These are phyloP conservation scores for Pyrocephalus nanus DNA, from an alignment of 2,797 vertebrate genomes.

Conservation along the genomic window DNA sequence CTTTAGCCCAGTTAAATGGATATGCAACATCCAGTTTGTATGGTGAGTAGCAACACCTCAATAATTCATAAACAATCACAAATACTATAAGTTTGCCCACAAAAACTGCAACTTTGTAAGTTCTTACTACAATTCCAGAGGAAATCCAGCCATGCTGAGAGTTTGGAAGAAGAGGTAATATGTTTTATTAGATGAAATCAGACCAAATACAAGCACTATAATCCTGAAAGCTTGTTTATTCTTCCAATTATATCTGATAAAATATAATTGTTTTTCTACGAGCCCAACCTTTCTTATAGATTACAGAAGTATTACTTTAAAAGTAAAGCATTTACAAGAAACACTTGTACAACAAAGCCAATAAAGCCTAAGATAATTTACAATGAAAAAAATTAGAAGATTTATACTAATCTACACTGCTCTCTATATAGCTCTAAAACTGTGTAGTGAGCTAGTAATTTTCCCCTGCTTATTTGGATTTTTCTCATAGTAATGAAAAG, in stretches of 20 bases:
- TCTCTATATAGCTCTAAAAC: neutral
- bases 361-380: neutral
- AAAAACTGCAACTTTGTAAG: neutral
- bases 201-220: neutral
- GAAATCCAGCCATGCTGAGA: neutral
- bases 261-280: neutral
- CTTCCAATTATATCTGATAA: neutral
- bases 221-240: neutral
- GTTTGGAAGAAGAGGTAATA: neutral
- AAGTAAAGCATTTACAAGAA: neutral
- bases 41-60: neutral
- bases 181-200: neutral
- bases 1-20: neutral
- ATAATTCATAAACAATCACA: neutral
- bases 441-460: neutral
- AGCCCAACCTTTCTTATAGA: neutral
- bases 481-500: neutral
- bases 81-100: neutral
- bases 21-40: neutral
- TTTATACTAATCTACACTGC: neutral
- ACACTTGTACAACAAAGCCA: neutral
- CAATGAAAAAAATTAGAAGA: neutral
- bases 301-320: neutral
- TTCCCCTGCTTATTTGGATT: neutral
- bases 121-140: neutral